Evolutionary conservation across 1,140 invertebrate species (phyloP).

Genomic region (Oedothorax gibbosus): DNA sequence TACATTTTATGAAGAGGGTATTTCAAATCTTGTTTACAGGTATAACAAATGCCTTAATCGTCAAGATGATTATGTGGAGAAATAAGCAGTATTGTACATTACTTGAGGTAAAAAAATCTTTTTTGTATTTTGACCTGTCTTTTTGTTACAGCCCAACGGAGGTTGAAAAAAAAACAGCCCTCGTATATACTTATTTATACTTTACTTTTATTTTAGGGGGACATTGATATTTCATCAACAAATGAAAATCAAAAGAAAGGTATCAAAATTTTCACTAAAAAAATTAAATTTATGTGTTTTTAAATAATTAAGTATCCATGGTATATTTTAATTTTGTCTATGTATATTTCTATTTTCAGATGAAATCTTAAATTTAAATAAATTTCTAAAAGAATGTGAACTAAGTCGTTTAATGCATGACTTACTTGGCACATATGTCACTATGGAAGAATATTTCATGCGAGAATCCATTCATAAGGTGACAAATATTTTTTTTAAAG

Average conservation of each 20-base stretch:
- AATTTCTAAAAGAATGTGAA: slow-evolving; percentile 80
- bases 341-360: slow-evolving; percentile 65
- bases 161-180: too few species aligned
- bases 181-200: too few species aligned
- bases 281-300: not conserved
- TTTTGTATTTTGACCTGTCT: too few species aligned
- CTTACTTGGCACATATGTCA: slow-evolving; percentile 88
- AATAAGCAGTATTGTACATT: too few species aligned
- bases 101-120: too few species aligned
- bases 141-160: too few species aligned
- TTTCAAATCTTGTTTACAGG: too few species aligned
- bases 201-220: slow-evolving; percentile 72
- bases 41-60: too few species aligned
- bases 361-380: slow-evolving; percentile 75
- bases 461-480: slow-evolving; percentile 92
- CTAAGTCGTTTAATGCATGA: slow-evolving; percentile 89
- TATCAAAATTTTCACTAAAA: slow-evolving; percentile 6
- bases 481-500: not conserved
- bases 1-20: too few species aligned
- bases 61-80: too few species aligned
- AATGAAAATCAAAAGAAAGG: slow-evolving; percentile 72
- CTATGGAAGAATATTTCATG: slow-evolving; percentile 96
- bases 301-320: not conserved
- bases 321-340: not conserved
- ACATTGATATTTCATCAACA: slow-evolving; percentile 76